These are phyloP conservation scores for Sardina pilchardus DNA, from an alignment of 2,113 vertebrate genomes.

Conservation along the genomic window DNA sequence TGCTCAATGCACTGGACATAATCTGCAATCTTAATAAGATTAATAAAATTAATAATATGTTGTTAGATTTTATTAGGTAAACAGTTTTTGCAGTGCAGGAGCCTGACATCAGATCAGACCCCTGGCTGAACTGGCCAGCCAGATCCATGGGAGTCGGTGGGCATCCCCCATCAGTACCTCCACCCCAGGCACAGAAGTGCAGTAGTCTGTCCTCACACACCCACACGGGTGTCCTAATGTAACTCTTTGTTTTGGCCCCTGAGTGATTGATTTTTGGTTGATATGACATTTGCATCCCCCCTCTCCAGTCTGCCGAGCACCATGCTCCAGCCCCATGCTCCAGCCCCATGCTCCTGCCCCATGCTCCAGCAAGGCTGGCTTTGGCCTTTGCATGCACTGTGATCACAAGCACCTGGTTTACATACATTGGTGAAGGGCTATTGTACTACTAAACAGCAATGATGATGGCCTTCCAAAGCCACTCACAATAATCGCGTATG, in stretches of 20 bases:
- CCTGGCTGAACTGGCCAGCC: not conserved
- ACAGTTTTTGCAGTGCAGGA: no score
- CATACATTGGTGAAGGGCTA: conserved; percentile 37
- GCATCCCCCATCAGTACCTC: no score
- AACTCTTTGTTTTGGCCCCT: not conserved
- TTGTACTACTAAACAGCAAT: not conserved
- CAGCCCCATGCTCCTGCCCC: no score
- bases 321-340: not conserved
- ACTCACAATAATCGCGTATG: not conserved
- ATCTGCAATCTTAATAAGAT: no score
- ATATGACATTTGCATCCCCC: conserved; percentile 41
- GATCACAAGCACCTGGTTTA: conserved; percentile 48
- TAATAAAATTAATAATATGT: no score
- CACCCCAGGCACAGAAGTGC: not conserved
- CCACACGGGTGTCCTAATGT: not conserved
- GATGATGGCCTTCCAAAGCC: not conserved
- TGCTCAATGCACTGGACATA: no score
- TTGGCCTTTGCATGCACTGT: conserved; percentile 49
- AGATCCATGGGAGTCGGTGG: no score
- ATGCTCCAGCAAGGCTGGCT: conserved; percentile 21
- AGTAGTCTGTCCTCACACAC: not conserved
- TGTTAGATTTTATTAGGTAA: no score
- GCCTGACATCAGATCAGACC: no score
- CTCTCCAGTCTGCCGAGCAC: conserved; percentile 5
- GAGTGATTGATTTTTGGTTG: not conserved